Evolutionary conservation across 92 coral and sea anemone species (phyloP), one percentile per base, ranked within the genome.

Genomic region (Porites lobata): DNA sequence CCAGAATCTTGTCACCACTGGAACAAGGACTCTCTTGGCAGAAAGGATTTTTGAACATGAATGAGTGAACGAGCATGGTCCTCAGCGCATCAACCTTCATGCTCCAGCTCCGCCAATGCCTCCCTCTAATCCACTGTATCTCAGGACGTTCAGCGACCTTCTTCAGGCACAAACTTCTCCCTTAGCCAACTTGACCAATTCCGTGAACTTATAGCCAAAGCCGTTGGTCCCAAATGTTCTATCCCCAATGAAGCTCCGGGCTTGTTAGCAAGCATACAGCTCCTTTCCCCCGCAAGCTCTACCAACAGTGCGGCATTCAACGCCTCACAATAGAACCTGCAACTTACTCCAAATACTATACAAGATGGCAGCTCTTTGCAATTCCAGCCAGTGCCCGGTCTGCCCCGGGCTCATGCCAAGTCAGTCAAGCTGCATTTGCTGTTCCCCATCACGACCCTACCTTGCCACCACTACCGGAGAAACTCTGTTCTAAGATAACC

Each of bases 121-220:
- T 29, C 32, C 32, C 32, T 29, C 32, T 29, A 29, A 29, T 29
- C 32, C 32, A 29, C 32, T 29, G 58, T 72, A n/a, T 57, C 18
- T 18, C 59, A 8, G 58, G 13, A n/a, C 65, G 29, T 29, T 15
- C 78, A 52, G 19, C 78, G 53, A 21, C 63, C 14, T 9, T 53
- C 47, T 21, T 53, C 65, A 56, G 63, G 63, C 38, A 19, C 79
- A 1, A 62, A 50, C 3, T 75, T 75, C 79, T 75, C 79, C 38
- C 18, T 7, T 5, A 38, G 20, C 79, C 79, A 75, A 53, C 79
- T 75, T n/a, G 54, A 29, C 79, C 63, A 75, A 63, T 65, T 75
- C 20, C 9, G 50, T 61, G 26, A 21, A 43, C 11, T 53, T 0
- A 11, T 51, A 17, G 78, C 11, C 7, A 3, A 73, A 15, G 9